Base-by-base conservation (phyloP, 2,888 invertebrate species). In the Aleiodes leptofemur region DNA sequence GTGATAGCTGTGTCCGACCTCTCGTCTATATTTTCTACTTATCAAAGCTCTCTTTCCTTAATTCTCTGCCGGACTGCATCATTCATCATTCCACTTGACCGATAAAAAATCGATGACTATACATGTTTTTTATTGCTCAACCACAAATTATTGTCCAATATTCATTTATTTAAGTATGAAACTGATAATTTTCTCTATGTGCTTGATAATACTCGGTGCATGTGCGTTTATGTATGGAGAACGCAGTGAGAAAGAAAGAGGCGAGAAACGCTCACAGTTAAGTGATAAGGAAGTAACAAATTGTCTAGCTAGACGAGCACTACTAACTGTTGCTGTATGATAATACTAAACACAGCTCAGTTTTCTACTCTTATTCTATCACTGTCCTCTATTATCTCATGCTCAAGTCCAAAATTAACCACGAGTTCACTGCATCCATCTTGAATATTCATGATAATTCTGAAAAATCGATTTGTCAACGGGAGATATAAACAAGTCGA, bases 281-380 rank as follows among this genome's bases (percentile, higher is more conserved):
- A 82, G 79, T 85, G 86, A 87, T 87, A 87, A 87, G 87, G 86
- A 87, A 85, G 85, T 87, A 84, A 87, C 86, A 86, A 87, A 87
- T 87, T 87, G 86, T 85, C 85, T 83, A 85, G 84, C 83, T 84
- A 83, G 86, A 83, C 82, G 81, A 82, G 83, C 74, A 78, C 80
- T 78, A 56, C 56, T 56, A 29, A 68, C 69, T 66, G 69, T 73
- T 71, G 61, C 71, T 68, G 72, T 69, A 68, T 68, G 51, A 23
- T 29, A 48, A 23, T 23, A 23, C 31, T 43, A 71, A 71, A 50
- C 13, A 29, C 57, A 8, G 11, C 29, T 38, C 38, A 38, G 38
- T 38, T 43, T 38, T 34, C 34, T 31, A 34, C 34, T 59, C 56
- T 29, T 34, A 16, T n/a, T 13, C 31, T 64, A 14, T 64, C 14